Conservation (phyloP, 2,888 invertebrate species). For the Lacanobia oleracea region DNA sequence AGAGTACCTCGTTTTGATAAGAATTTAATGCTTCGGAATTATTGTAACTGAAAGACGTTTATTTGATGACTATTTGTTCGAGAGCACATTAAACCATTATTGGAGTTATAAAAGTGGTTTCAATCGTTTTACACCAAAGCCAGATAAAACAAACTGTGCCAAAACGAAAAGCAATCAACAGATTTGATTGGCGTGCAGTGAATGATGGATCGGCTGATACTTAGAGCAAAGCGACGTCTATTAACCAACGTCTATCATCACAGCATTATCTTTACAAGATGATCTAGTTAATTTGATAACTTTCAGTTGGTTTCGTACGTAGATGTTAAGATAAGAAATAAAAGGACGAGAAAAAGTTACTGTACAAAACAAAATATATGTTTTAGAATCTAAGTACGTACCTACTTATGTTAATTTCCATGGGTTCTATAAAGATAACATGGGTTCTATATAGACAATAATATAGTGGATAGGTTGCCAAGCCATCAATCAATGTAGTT, state of each 20-base stretch:
- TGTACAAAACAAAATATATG: not conserved
- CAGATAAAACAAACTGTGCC: not conserved
- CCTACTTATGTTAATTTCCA: not conserved
- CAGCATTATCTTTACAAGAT: not conserved
- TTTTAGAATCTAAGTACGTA: not conserved
- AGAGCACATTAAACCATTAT: not conserved
- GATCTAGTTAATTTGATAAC: conserved; percentile 23
- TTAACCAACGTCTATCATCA: conserved; percentile 21
- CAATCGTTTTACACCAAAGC: not conserved
- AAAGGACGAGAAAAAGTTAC: not conserved
- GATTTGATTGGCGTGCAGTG: conserved; percentile 40
- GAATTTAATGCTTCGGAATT: not conserved
- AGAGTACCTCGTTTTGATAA: not conserved
- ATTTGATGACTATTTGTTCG: not conserved
- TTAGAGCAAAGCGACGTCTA: conserved; percentile 16
- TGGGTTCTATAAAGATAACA: not conserved
- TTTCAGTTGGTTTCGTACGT: conserved; percentile 1
- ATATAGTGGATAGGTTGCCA: conserved; percentile 17
- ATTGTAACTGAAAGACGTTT: not conserved
- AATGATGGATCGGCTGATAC: conserved; percentile 59
- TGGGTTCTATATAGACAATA: not conserved
- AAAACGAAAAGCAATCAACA: conserved; percentile 30
- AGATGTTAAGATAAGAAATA: not conserved
- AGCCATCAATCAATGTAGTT: conserved; percentile 22
- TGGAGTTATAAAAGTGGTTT: not conserved